Evolutionary conservation across 2,888 invertebrate species (phyloP).

Genomic region (Sthenelais limicola): DNA sequence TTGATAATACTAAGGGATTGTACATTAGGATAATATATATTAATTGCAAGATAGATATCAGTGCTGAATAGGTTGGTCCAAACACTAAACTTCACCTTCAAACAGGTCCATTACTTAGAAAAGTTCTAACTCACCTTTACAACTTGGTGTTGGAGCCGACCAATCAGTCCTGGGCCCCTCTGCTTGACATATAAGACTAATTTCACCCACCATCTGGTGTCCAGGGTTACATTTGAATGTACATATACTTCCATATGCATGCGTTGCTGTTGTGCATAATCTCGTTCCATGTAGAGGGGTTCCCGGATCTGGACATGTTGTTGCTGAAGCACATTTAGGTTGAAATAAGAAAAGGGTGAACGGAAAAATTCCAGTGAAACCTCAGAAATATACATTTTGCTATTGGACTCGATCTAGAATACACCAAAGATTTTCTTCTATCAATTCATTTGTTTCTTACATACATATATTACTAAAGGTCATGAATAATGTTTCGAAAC

Average conservation of each 20-base stretch:
- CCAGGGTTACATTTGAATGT: slow-evolving; percentile 48
- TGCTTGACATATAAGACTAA: slow-evolving; percentile 43
- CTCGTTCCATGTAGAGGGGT: slow-evolving; percentile 50
- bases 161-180: slow-evolving; percentile 42
- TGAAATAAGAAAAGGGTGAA: background rate
- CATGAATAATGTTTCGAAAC: no score
- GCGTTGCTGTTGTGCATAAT: slow-evolving; percentile 47
- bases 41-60: no score
- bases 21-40: no score
- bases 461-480: no score
- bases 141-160: slow-evolving; percentile 44
- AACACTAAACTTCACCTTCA: no score
- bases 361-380: background rate
- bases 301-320: slow-evolving; percentile 52
- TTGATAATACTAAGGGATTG: no score
- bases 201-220: slow-evolving; percentile 47
- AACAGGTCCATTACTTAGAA: no score
- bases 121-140: slow-evolving; percentile 48
- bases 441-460: no score
- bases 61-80: no score
- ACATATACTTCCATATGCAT: slow-evolving; percentile 51
- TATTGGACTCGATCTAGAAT: no score
- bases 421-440: no score
- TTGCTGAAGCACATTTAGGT: slow-evolving; percentile 42
- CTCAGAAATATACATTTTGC: no score